phyloP scores from a whole-genome alignment of 2,888 invertebrate species.

The Micoletzkya japonica region DNA sequence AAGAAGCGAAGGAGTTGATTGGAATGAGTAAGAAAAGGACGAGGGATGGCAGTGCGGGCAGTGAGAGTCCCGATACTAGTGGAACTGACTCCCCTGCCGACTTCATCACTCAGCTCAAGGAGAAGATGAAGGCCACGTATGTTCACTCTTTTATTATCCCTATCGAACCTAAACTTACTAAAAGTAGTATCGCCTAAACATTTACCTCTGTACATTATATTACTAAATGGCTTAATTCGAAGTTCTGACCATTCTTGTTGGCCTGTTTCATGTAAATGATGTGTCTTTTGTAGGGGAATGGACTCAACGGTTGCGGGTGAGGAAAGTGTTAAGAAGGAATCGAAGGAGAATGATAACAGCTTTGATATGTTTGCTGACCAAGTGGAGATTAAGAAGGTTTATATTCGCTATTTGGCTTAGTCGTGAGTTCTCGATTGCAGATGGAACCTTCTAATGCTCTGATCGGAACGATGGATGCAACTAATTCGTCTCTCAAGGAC shows the following conservation, averaged over 20 bases:
- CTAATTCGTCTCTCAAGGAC: slow-evolving; percentile 80
- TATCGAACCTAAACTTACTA: not conserved
- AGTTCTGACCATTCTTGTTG: too few species aligned
- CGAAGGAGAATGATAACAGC: slow-evolving; percentile 18
- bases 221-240: not conserved
- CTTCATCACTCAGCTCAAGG: slow-evolving; percentile 52
- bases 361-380: slow-evolving; percentile 64
- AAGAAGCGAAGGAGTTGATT: slow-evolving; percentile 36
- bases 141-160: not conserved
- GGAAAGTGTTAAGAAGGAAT: slow-evolving; percentile 17
- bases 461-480: slow-evolving; percentile 67
- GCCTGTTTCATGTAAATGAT: not conserved
- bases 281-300: slow-evolving; percentile 3
- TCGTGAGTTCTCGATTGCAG: slow-evolving; percentile 54
- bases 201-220: too few species aligned
- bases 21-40: slow-evolving; percentile 32
- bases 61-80: slow-evolving; percentile 33
- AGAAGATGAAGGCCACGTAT: slow-evolving; percentile 50
- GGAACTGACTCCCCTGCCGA: slow-evolving; percentile 46
- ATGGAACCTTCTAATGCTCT: slow-evolving; percentile 1
- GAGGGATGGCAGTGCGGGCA: too few species aligned
- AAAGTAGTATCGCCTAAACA: too few species aligned
- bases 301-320: slow-evolving; percentile 18
- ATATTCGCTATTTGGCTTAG: too few species aligned
- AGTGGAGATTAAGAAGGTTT: slow-evolving; percentile 39